A percentile compares a stretch with the other conserved stretches of the same genome.
Evolutionary conservation across 2,113 vertebrate genomes (phyloP).

Genomic region (Dryoscopus gambensis): DNA sequence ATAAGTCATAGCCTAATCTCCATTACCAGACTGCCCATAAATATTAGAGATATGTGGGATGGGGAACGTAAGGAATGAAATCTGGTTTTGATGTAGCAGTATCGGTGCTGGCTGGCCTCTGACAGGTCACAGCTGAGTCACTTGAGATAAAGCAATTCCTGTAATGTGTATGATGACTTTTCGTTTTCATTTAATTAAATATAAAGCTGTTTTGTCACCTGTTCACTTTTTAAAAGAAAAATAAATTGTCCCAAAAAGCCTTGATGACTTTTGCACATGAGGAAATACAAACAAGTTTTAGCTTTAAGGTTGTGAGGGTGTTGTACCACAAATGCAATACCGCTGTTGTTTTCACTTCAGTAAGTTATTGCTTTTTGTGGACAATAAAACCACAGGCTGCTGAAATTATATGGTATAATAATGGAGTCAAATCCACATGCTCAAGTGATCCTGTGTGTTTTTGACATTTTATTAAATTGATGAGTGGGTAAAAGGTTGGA

Average conservation of each 20-base stretch:
- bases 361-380: constrained; percentile 44
- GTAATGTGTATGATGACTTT: not conserved
- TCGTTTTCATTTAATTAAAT: not conserved
- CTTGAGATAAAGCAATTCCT: not conserved
- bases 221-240: not conserved
- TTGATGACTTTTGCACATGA: not conserved
- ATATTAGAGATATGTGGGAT: not conserved
- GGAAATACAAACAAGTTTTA: not conserved
- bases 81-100: not conserved
- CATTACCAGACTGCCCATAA: constrained; percentile 31
- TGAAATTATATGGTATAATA: constrained; percentile 36
- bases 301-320: not conserved
- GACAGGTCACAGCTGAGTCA: not conserved
- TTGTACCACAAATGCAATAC: not conserved
- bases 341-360: not conserved
- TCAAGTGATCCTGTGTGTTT: not conserved
- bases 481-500: not conserved
- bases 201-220: not conserved
- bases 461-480: constrained; percentile 9
- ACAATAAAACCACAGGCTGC: constrained; percentile 51
- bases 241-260: not conserved
- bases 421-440: constrained; percentile 23
- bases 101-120: not conserved
- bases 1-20: constrained; percentile 37
- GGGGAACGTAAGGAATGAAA: not conserved